Evolutionary conservation across 2,113 vertebrate genomes (phyloP), one percentile per base, ranked within the genome.

Genomic region (Perca flavescens): DNA sequence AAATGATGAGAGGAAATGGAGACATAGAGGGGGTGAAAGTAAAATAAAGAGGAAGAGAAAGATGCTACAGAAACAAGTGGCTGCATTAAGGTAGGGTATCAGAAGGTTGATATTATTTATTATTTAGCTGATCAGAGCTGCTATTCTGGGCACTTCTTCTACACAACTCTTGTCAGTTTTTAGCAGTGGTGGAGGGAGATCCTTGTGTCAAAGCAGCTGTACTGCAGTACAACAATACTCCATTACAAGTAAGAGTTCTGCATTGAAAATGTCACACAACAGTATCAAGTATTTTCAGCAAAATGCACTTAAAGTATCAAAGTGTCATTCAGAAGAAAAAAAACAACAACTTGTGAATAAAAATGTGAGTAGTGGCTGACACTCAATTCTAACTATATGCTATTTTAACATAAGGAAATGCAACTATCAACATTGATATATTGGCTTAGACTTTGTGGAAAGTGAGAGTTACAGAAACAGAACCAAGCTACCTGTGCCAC

Each of bases 401-500:
- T 56, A 4, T 61, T 74, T 40, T 11, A 22, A 9, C 1, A 50
- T 19, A 1, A 28, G n/a, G 53, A 22, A 47, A 1, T 25, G 40
- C 9, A 17, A 46, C 17, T n/a, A 6, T 14, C 1, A 34, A 16
- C 28, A n/a, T 19, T 52, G 25, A 3, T 21, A 0, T 9, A n/a
- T 16, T 49, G 11, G 34, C 22, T 60, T 31, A 53, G 56, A 53
- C 1, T 12, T 36, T n/a, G 31, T 21, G 40, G 60, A 68, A 22
- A 19, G 16, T 3, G 9, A 57, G 19, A 40, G 16, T 50, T 21
- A 22, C n/a, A 77, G 74, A 71, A 71, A 65, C 56, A 31, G 52
- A 79, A 74, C 3, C 0, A 5, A 16, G 7, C 3, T 86, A 99
- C 98, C 98, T 99, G 98, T 0, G 98, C 98, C 63, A 99, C 98